Conservation (phyloP, 2,888 invertebrate species). For the Liodrosophila aerea region DNA sequence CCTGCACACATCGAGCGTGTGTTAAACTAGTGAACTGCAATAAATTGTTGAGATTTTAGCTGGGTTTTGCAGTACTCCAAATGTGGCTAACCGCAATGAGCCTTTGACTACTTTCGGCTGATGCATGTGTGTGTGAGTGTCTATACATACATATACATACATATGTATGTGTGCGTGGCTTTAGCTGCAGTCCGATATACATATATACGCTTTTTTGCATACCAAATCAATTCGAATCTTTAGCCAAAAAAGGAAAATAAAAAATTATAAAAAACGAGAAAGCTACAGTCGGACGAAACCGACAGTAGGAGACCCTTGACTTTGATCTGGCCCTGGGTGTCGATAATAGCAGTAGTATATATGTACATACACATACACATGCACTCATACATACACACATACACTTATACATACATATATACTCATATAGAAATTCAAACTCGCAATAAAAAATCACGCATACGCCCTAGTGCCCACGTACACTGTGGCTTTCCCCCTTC, state of each 20-base stretch:
- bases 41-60: conserved; percentile 52
- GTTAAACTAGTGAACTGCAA: conserved; percentile 42
- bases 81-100: conserved; percentile 29
- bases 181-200: conserved; percentile 13
- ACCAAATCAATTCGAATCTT: conserved; percentile 36
- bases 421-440: too few species aligned
- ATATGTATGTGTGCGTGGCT: conserved; percentile 3
- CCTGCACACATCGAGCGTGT: conserved; percentile 6
- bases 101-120: conserved; percentile 3
- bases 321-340: too few species aligned
- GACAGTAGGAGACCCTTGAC: too few species aligned
- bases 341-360: too few species aligned
- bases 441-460: too few species aligned
- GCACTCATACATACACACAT: too few species aligned
- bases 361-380: too few species aligned
- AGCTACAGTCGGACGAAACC: too few species aligned
- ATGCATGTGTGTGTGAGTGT: conserved; percentile 4
- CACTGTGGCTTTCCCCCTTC: too few species aligned
- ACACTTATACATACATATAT: too few species aligned
- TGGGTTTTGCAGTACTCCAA: conserved; percentile 11
- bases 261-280: too few species aligned
- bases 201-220: conserved; percentile 20
- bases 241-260: conserved; percentile 1
- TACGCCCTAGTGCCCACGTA: too few species aligned
- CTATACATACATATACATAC: background rate